Base-by-base conservation (phyloP, 2,888 invertebrate genomes). In the Polyploca ridens region DNA sequence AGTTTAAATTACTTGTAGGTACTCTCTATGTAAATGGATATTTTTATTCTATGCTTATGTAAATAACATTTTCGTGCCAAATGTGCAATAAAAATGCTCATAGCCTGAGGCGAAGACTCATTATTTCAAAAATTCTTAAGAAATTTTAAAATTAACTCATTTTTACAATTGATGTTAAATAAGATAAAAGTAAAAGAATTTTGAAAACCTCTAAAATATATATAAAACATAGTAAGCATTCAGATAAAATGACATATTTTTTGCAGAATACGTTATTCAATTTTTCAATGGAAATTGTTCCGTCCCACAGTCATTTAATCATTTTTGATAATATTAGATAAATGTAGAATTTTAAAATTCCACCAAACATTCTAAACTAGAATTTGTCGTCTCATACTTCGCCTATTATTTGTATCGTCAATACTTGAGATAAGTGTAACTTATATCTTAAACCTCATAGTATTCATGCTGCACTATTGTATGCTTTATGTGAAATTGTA, bases 281-380 rank as follows among this genome's bases (percentile, higher is more conserved):
- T 70, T 76, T 86, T 84, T 82, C 10, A 83, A 87, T 85, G 85
- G 83, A 88, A 91, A 91, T 90, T 88, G 91, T 89, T 93, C 93
- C 93, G 93, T 93, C 93, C 93, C 90, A 84, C 91, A 78, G 92
- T 93, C 93, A 92, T 91, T 92, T 93, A 89, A 87, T 84, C 82
- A 78, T 83, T 84, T 83, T 88, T 89, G 84, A 82, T 81, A 73
- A 78, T 60, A 8, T 10, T 79, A 74, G 83, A 83, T 77, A 83
- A 72, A 75, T 68, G 75, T 82, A 82, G 82, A 79, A 79, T 74
- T 83, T 80, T 80, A 81, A 82, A 81, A 76, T 79, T 75, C 81
- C 81, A 68, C 69, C 75, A 78, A 78, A 79, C 71, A 67, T 75
- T 73, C 75, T 80, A 74, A 79, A 77, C 68, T 79, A 79, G 69